Percentiles rank a stretch among this genome's conserved stretches.
These are phyloP conservation scores for Anarhynchus alexandrinus DNA, from an alignment of 2,113 vertebrate species.

Conservation along the genomic window DNA sequence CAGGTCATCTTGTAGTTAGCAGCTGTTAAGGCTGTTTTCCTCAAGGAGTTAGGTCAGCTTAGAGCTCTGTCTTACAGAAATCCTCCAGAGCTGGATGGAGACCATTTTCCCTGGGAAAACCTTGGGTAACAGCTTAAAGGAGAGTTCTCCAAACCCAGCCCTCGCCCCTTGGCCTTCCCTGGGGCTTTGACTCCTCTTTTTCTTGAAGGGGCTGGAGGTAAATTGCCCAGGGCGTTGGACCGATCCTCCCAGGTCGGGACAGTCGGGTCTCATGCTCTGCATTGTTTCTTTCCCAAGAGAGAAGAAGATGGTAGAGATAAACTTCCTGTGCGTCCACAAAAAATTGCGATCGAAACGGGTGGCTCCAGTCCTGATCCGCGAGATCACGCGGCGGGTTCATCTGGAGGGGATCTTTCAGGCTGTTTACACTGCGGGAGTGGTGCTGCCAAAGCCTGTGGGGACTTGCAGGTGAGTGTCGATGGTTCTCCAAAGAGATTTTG, in stretches of 20 bases:
- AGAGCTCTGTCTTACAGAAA: neutral
- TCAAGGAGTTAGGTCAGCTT: neutral
- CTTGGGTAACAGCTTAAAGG: neutral
- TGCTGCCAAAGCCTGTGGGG: conserved; percentile 95
- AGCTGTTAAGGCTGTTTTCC: neutral
- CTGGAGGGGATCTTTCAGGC: conserved; percentile 97
- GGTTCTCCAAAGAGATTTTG: neutral
- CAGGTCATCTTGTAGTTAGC: neutral
- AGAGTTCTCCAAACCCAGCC: neutral
- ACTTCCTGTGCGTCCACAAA: conserved; percentile 98
- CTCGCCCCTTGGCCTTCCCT: neutral
- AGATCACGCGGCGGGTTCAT: conserved; percentile 95
- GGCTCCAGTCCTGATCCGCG: conserved; percentile 93
- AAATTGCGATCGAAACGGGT: conserved; percentile 97
- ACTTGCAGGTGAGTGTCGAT: conserved; percentile 87
- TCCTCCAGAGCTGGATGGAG: neutral
- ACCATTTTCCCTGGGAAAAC: neutral
- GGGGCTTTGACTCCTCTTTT: neutral
- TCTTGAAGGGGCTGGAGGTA: neutral
- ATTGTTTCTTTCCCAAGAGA: conserved; percentile 73
- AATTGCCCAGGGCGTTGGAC: neutral
- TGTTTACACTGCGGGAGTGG: conserved; percentile 96
- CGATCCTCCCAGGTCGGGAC: neutral
- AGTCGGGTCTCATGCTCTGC: neutral
- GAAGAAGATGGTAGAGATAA: conserved; percentile 99